Conservation (phyloP, 2,888 invertebrate species). For the Micoletzkya japonica region DNA sequence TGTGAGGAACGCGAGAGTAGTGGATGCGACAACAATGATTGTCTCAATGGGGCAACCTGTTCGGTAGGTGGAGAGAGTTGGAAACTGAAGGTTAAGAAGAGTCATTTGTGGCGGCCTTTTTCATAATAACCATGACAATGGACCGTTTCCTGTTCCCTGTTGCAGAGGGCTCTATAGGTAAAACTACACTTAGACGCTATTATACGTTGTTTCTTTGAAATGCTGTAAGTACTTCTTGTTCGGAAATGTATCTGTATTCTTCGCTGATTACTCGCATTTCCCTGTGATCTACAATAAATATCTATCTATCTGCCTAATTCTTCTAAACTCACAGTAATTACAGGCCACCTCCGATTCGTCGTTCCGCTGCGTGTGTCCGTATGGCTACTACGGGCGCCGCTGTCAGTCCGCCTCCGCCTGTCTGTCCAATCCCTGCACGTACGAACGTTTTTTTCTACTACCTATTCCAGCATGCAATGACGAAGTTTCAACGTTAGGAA, state of each 20-base stretch:
- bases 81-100: too few species aligned
- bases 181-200: too few species aligned
- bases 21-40: constrained; percentile 40
- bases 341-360: constrained; percentile 35
- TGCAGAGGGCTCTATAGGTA: too few species aligned
- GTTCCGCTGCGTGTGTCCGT: constrained; percentile 47
- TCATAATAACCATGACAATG: too few species aligned
- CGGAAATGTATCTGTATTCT: too few species aligned
- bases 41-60: constrained; percentile 55
- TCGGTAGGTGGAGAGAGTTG: constrained; percentile 32
- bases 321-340: constrained; percentile 1
- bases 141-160: too few species aligned
- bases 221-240: too few species aligned
- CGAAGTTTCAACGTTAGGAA: background rate
- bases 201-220: too few species aligned
- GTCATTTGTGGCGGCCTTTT: too few species aligned
- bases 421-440: constrained; percentile 8
- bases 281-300: too few species aligned
- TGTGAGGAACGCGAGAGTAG: constrained; percentile 39
- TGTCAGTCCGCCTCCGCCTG: constrained; percentile 35
- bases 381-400: constrained; percentile 39
- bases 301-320: background rate
- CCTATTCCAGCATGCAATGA: background rate
- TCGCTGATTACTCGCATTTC: too few species aligned
- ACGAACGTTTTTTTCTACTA: background rate